phyloP scores from a whole-genome alignment of 2,797 vertebrate species.

The Hypotaenidia okinawae region DNA sequence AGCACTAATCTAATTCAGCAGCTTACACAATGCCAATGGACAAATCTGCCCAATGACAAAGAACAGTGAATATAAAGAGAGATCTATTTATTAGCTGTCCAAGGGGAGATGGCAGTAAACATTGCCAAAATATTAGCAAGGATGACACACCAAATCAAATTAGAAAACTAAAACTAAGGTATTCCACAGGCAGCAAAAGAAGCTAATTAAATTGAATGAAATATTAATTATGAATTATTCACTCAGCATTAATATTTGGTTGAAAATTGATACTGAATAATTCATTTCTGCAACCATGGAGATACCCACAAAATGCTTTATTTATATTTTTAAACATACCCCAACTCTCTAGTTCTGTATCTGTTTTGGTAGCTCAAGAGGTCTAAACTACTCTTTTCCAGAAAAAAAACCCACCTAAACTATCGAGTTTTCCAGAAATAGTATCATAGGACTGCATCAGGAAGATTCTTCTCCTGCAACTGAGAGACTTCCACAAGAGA shows the following conservation, averaged over 20 bases:
- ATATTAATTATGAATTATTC: not conserved
- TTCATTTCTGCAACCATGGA: not conserved
- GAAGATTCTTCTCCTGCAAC: not conserved
- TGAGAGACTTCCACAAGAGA: not conserved
- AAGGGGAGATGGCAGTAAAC: not conserved
- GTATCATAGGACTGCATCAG: not conserved
- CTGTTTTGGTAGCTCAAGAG: not conserved
- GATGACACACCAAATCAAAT: not conserved
- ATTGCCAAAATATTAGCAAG: not conserved
- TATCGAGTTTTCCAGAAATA: not conserved
- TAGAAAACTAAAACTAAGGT: not conserved
- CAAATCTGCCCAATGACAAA: not conserved
- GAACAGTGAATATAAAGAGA: not conserved
- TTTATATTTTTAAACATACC: not conserved
- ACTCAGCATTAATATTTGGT: not conserved
- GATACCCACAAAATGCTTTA: not conserved
- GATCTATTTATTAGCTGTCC: not conserved
- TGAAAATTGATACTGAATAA: conserved; percentile 31
- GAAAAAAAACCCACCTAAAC: no score
- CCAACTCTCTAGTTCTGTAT: not conserved
- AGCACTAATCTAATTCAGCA: not conserved
- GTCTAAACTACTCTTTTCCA: not conserved
- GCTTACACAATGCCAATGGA: not conserved
- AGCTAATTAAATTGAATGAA: not conserved
- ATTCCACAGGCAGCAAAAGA: not conserved